These are phyloP conservation scores for Drosophila kikkawai DNA, from an alignment of 1,140 invertebrate genomes.

Conservation along the genomic window DNA sequence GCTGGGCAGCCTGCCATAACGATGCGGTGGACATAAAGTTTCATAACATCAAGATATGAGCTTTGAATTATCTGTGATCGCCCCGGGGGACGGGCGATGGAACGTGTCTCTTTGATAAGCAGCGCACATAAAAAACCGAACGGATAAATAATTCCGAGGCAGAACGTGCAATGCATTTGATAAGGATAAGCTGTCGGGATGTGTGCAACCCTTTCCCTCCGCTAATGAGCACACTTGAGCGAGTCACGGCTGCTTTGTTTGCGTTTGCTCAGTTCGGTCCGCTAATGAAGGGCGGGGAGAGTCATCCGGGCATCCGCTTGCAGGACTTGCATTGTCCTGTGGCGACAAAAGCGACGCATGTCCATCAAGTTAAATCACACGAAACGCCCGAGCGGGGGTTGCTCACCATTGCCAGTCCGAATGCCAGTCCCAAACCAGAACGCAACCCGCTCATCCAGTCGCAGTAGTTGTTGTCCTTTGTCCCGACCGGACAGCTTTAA, in stretches of 20 bases:
- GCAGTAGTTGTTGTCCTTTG: constrained; percentile 25
- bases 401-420: constrained; percentile 1
- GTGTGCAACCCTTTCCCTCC: constrained; percentile 23
- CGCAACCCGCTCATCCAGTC: constrained; percentile 49
- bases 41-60: constrained; percentile 80
- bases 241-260: constrained; percentile 68
- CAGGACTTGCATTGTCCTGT: constrained; percentile 73
- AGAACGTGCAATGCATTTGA: constrained; percentile 62
- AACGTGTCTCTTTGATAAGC: constrained; percentile 56
- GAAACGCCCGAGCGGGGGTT: constrained; percentile 47
- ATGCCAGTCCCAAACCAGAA: constrained; percentile 29
- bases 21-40: constrained; percentile 56
- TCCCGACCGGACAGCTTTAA: constrained; percentile 39
- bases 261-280: constrained; percentile 47
- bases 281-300: constrained; percentile 69
- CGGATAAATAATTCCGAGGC: constrained; percentile 44
- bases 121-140: constrained; percentile 18
- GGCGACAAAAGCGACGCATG: constrained; percentile 65
- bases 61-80: constrained; percentile 71
- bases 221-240: constrained; percentile 81
- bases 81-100: constrained; percentile 35
- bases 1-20: constrained; percentile 53
- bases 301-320: constrained; percentile 41
- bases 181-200: constrained; percentile 47
- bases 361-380: constrained; percentile 72